phyloP scores from a whole-genome alignment of 2,888 invertebrate genomes.

The Esperia sulphurella region DNA sequence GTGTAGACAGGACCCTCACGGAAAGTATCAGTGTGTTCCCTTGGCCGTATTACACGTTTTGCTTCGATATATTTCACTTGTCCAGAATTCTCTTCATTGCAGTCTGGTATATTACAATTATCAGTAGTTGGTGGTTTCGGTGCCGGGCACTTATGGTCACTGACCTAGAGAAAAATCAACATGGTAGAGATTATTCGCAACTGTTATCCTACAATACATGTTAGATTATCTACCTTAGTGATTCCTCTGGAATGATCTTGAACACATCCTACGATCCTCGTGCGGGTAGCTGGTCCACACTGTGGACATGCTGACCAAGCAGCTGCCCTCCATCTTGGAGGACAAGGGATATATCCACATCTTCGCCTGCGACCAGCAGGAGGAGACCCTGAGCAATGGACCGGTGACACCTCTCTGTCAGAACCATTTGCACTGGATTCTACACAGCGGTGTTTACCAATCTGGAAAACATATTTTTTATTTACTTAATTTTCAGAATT shows the following conservation, averaged over 20 bases:
- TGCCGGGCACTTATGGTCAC: slow-evolving; percentile 57
- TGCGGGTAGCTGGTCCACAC: slow-evolving; percentile 87
- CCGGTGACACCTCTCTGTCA: slow-evolving; percentile 80
- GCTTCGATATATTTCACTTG: slow-evolving; percentile 40
- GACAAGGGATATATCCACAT: slow-evolving; percentile 89
- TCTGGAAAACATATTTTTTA: slow-evolving; percentile 59
- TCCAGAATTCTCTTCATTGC: slow-evolving; percentile 28
- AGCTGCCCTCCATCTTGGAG: slow-evolving; percentile 88
- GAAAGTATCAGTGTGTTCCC: slow-evolving; percentile 56
- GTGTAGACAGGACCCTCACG: slow-evolving; percentile 63
- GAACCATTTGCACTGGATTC: slow-evolving; percentile 75
- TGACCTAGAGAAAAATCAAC: slow-evolving; percentile 41
- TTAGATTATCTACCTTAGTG: slow-evolving; percentile 45
- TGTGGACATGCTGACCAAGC: slow-evolving; percentile 89
- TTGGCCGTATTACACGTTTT: slow-evolving; percentile 32
- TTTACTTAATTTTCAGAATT: neutral
- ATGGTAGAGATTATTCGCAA: neutral
- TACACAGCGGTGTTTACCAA: slow-evolving; percentile 85
- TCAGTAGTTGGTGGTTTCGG: slow-evolving; percentile 53
- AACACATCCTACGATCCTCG: slow-evolving; percentile 86
- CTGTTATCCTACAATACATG: neutral
- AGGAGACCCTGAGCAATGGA: slow-evolving; percentile 78
- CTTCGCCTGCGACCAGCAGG: slow-evolving; percentile 79
- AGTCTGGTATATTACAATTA: slow-evolving; percentile 54
- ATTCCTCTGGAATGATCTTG: slow-evolving; percentile 76